phyloP scores from a whole-genome alignment of 1,140 invertebrate genomes.

The Drosophila ficusphila region DNA sequence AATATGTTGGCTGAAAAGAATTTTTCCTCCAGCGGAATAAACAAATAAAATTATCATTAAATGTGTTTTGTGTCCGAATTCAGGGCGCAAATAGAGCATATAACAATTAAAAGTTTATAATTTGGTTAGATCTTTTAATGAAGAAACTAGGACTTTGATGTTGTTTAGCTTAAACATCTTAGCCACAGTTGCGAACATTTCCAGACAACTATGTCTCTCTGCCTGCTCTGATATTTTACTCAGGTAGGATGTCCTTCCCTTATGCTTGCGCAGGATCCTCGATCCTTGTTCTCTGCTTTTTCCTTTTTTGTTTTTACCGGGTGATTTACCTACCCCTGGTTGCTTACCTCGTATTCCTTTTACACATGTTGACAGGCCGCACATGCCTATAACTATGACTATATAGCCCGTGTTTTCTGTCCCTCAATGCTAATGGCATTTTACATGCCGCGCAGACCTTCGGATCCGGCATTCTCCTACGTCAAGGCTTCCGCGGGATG shows the following conservation, averaged over 20 bases:
- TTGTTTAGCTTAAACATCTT: conserved; percentile 3
- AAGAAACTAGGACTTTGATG: conserved; percentile 21
- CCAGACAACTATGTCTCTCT: background rate
- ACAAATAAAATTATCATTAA: conserved; percentile 33
- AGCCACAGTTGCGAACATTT: background rate
- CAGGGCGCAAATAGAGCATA: background rate
- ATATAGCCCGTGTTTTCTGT: conserved; percentile 27
- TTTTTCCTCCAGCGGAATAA: conserved; percentile 10
- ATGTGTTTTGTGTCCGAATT: conserved; percentile 12
- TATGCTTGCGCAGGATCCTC: background rate
- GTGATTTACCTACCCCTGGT: conserved; percentile 49
- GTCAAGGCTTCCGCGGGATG: conserved; percentile 57
- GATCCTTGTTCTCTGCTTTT: conserved; percentile 4
- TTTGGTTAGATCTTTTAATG: conserved; percentile 2
- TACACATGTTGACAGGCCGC: conserved; percentile 60
- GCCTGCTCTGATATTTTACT: conserved; percentile 3
- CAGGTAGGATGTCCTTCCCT: conserved; percentile 24
- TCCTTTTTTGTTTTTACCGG: conserved; percentile 24
- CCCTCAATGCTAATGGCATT: conserved; percentile 67
- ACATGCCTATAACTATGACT: conserved; percentile 48
- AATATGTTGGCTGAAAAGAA: conserved; percentile 21
- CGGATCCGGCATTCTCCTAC: conserved; percentile 16
- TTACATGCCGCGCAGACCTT: conserved; percentile 55
- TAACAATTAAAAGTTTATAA: conserved; percentile 20
- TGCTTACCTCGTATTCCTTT: conserved; percentile 23